A percentile compares a stretch with the other conserved stretches of the same genome.
Conservation (phyloP, 2,888 invertebrate species). For the Cremastobaeus sp. region DNA sequence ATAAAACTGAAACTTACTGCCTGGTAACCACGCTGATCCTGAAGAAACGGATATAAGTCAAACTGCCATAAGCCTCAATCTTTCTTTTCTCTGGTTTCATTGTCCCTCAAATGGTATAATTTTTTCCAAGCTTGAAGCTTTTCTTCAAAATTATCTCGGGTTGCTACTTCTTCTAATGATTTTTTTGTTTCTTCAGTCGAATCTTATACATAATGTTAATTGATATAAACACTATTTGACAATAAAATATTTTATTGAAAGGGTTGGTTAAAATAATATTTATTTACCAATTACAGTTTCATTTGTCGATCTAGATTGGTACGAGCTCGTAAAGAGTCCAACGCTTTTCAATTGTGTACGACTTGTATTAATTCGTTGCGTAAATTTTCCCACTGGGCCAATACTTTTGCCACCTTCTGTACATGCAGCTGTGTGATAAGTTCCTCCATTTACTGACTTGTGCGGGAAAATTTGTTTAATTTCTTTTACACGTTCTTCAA, state of each 20-base stretch:
- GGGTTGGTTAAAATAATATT: neutral
- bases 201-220: too few relatives aligned
- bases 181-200: neutral
- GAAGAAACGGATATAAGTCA: slow-evolving; percentile 11
- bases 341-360: neutral
- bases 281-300: slow-evolving; percentile 4
- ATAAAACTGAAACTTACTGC: slow-evolving; percentile 8
- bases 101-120: slow-evolving; percentile 4
- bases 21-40: neutral
- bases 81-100: slow-evolving; percentile 8
- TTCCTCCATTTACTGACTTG: slow-evolving; percentile 6
- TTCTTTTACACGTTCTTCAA: slow-evolving; percentile 6
- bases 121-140: slow-evolving; percentile 14
- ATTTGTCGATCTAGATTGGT: neutral
- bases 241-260: neutral
- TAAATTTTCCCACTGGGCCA: slow-evolving; percentile 13
- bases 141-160: neutral
- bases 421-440: slow-evolving; percentile 6
- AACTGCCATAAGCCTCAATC: slow-evolving; percentile 18
- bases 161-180: neutral
- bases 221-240: neutral
- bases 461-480: slow-evolving; percentile 7
- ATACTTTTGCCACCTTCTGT: slow-evolving; percentile 8
- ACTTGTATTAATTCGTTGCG: neutral
- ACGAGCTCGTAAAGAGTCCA: neutral